phyloP scores from a whole-genome alignment of 2,113 vertebrate genomes.

The Sterna hirundo region DNA sequence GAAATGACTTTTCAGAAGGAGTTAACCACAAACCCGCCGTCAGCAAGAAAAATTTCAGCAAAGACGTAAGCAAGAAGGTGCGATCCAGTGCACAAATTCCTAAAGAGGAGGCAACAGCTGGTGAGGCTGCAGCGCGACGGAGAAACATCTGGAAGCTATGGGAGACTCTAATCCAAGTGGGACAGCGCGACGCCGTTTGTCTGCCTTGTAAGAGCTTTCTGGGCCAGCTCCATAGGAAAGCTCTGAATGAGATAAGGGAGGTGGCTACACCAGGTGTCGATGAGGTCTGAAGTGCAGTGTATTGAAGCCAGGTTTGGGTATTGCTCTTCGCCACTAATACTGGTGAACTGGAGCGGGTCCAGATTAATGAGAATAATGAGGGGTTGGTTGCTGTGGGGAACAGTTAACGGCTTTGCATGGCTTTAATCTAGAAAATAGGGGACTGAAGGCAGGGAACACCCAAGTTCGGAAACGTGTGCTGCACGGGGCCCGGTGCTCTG shows the following conservation, averaged over 20 bases:
- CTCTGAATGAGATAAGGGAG: not conserved
- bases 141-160: conserved; percentile 13
- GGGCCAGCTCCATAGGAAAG: not conserved
- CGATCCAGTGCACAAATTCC: not conserved
- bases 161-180: not conserved
- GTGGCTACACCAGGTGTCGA: not conserved
- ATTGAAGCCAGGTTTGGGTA: not conserved
- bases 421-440: not conserved
- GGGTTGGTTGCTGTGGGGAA: not conserved
- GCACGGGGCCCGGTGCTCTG: accelerated
- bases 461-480: not conserved
- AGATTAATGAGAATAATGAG: not conserved
- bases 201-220: not conserved
- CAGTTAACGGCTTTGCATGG: not conserved
- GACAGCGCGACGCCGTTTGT: accelerated
- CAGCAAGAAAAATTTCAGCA: not conserved
- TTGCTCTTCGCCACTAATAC: not conserved
- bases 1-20: not conserved
- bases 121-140: accelerated
- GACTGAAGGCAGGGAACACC: not conserved
- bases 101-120: not conserved
- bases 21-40: not conserved
- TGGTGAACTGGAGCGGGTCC: accelerated
- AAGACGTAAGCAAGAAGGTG: not conserved
- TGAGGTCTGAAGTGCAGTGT: not conserved